Base-by-base conservation (phyloP, 2,797 vertebrate species). In the Euphonia xanthogaster region DNA sequence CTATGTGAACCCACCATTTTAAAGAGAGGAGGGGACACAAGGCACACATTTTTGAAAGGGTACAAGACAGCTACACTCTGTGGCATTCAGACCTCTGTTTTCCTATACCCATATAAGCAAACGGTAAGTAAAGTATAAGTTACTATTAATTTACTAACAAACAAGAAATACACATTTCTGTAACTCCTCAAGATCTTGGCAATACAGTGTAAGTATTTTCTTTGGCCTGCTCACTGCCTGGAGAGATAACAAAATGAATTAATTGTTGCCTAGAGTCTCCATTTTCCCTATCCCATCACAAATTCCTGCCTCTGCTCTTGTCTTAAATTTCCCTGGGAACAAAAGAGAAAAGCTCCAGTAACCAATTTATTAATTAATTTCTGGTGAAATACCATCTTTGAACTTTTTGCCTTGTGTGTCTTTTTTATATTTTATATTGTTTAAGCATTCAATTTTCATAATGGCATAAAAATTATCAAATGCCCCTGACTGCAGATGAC, bases 1-100 rank as follows among this genome's bases (percentile, higher is more conserved):
- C 30, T 55, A n/a, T 1, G 0, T 18, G 14, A 66, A 53, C 11
- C 2, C 25, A 3, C 28, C 4, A 53, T 48, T 70, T 47, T 21
- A 37, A 55, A 42, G 22, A 47, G 11, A 40, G 7, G 14, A 47
- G 5, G 12, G 15, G 14, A 33, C 40, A 28, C 3, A 28, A 35
- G 12, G 16, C 6, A 67, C 35, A 50, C 18, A 21, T 71, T 21
- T 85, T 78, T 50, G 22, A 55, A 75, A 91, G 17, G 4, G n/a
- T 68, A 18, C 18, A 3, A 35, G 18, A 68, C 10, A 79, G 13
- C 8, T 18, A 27, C 6, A 25, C 13, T 44, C 37, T 37, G 6
- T 21, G 12, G 2, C 30, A 77, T 57, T 62, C 57, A 84, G 31
- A 87, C 33, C 2, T 84, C 53, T 60, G 35, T 2, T 70, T 81